Evolutionary conservation across 2,888 invertebrate species (phyloP).

Genomic region (Dromius quadrimaculatus): DNA sequence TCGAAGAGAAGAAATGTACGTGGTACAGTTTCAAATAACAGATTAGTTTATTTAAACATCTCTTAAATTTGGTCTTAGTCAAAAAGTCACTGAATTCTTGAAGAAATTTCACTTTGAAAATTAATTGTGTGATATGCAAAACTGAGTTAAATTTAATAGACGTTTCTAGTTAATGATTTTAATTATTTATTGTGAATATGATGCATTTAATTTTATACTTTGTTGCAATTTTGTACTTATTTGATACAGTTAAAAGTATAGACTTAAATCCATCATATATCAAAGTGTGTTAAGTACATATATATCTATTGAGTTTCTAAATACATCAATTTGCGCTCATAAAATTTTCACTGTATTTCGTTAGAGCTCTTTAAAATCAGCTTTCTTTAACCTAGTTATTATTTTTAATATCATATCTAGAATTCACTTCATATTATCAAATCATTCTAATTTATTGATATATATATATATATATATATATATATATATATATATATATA

Average conservation of each 20-base stretch:
- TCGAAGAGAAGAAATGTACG: conserved; percentile 8
- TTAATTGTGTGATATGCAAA: conserved; percentile 25
- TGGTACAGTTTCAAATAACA: conserved; percentile 9
- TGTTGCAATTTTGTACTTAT: neutral
- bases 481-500: too few relatives aligned
- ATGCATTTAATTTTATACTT: conserved; percentile 36
- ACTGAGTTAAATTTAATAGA: conserved; percentile 32
- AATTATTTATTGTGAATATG: conserved; percentile 16
- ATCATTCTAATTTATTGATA: too few relatives aligned
- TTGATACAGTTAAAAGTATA: conserved; percentile 9
- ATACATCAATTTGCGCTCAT: too few relatives aligned
- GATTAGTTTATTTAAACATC: conserved; percentile 16
- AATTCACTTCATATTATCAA: too few relatives aligned
- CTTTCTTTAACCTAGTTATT: too few relatives aligned
- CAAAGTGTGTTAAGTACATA: neutral
- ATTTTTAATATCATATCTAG: too few relatives aligned
- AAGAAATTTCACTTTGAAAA: neutral
- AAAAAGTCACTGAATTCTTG: neutral
- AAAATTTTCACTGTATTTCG: too few relatives aligned
- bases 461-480: too few relatives aligned
- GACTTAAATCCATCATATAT: conserved; percentile 27
- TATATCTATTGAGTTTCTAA: too few relatives aligned
- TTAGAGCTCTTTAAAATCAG: too few relatives aligned
- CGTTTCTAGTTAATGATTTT: conserved; percentile 5
- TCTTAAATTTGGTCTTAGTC: conserved; percentile 20